Base-by-base conservation (phyloP, 35 echinoderm and acorn worm genomes). In the Lytechinus pictus region DNA sequence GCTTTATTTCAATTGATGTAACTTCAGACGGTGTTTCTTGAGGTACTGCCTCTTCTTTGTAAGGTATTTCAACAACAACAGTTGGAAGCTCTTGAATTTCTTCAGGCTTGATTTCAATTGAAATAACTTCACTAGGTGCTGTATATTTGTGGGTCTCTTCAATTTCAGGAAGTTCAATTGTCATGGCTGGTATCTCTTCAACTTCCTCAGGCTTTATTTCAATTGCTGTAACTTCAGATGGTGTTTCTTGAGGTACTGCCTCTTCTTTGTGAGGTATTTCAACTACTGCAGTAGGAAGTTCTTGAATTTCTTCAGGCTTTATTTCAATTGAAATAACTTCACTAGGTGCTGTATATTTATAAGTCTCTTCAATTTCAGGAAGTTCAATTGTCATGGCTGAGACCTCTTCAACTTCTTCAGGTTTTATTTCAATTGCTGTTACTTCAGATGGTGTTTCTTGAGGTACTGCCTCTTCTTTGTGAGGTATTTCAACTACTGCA, bases 181-280 rank as follows among this genome's bases (percentile, higher is more conserved):
- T 71, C 61, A 71, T 93, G 89, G 12, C 28, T 95, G 19, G 7
- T 55, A 86, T 2, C 29, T 71, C 61, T 71, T 71, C 61, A 13
- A 71, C 14, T 71, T 71, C 61, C 5, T 19, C 12, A 71, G 61
- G 61, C 1, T 71, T 71, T 1, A 71, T 28, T 91, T 94, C 96
- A 60, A 91, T 27, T 66, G 86, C 11, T 27, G 54, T 53, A 21
- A 91, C 92, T 24, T 94, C 87, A 16, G 72, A 91, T 55, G 92
- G 86, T 89, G 56, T 55, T 54, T 96, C 91, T 72, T 91, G 95
- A 51, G 95, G 86, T 3, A 94, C 61, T 24, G 87, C 4, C 12
- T 94, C 95, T 9, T 97, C 95, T 94, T 94, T 79, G 44, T 54
- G 54, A 19, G 92, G 91, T 8, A 91, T 95, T 19, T 86, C 95